Percentiles rank a stretch among this genome's conserved stretches.
phyloP scores from a whole-genome alignment of 2,113 vertebrate species.

The Recurvirostra avosetta region DNA sequence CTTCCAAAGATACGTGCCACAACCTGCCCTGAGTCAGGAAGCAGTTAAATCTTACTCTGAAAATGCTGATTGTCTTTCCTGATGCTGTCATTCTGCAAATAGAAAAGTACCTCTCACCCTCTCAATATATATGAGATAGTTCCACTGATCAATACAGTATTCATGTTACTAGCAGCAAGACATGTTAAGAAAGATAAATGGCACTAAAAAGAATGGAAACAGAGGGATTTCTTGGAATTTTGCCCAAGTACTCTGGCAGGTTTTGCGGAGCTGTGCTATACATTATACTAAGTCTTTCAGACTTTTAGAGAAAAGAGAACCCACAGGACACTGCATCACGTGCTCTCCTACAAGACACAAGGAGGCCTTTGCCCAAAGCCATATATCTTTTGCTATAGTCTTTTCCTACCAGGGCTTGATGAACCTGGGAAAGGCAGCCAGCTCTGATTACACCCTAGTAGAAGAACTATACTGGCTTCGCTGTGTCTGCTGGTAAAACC shows the following conservation, averaged over 20 bases:
- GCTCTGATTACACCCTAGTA: not conserved
- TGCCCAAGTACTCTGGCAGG: not conserved
- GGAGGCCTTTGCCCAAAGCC: not conserved
- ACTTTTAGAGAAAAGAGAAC: not conserved
- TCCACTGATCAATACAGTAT: not conserved
- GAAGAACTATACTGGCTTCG: not conserved
- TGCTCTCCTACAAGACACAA: not conserved
- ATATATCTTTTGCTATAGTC: not conserved
- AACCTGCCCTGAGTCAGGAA: not conserved
- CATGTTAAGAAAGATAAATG: not conserved
- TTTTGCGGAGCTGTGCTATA: not conserved
- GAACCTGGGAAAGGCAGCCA: not conserved
- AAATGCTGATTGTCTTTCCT: not conserved
- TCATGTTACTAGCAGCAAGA: not conserved
- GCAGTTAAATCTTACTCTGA: not conserved
- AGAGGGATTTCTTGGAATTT: not conserved
- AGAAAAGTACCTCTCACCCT: not conserved
- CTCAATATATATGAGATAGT: not conserved
- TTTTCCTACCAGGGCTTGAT: not conserved
- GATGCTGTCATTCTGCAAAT: not conserved
- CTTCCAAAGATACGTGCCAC: not conserved
- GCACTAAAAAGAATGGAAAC: not conserved
- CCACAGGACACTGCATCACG: not conserved
- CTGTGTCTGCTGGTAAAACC: not conserved
- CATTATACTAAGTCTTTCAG: not conserved